Percentiles rank a stretch among this genome's conserved stretches.
These are phyloP conservation scores for Zoanthus gigantus DNA, from an alignment of 92 coral and sea anemone genomes.

Conservation along the genomic window DNA sequence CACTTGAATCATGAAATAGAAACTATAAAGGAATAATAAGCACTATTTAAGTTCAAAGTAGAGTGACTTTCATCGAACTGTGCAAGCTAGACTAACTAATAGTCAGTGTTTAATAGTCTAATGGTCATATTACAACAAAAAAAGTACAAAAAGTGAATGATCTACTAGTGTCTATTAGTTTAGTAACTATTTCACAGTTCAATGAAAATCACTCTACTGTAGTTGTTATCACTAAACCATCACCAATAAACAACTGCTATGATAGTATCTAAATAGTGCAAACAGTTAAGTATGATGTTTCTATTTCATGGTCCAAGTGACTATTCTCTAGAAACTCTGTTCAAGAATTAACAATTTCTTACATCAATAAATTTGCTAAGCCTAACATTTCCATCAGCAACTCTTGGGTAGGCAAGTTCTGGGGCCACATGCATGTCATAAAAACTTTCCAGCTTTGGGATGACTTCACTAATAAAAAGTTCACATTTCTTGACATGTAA, in stretches of 20 bases:
- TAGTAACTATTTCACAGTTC: background rate
- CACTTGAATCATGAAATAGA: constrained; percentile 35
- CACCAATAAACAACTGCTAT: constrained; percentile 12
- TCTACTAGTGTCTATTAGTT: constrained; percentile 14
- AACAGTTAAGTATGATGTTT: constrained; percentile 15
- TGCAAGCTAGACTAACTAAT: constrained; percentile 30
- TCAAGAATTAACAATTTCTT: constrained; percentile 14
- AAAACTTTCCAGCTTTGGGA: constrained; percentile 68
- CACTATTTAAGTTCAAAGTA: constrained; percentile 11
- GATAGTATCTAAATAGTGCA: constrained; percentile 16
- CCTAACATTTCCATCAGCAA: constrained; percentile 52
- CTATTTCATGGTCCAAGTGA: constrained; percentile 1
- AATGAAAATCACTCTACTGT: constrained; percentile 15
- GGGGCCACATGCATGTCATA: constrained; percentile 54
- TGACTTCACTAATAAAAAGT: constrained; percentile 37
- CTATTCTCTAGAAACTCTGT: background rate
- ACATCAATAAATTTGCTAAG: constrained; percentile 24
- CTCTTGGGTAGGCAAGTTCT: constrained; percentile 73
- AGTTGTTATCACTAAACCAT: constrained; percentile 29
- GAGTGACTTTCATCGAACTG: constrained; percentile 33
- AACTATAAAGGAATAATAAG: constrained; percentile 14
- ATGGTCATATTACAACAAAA: constrained; percentile 15
- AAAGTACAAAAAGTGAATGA: constrained; percentile 15
- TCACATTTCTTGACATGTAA: constrained; percentile 60
- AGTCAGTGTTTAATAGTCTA: constrained; percentile 23